These are phyloP conservation scores for Lumbricus terrestris DNA, from an alignment of 2,888 invertebrate genomes.

Conservation along the genomic window DNA sequence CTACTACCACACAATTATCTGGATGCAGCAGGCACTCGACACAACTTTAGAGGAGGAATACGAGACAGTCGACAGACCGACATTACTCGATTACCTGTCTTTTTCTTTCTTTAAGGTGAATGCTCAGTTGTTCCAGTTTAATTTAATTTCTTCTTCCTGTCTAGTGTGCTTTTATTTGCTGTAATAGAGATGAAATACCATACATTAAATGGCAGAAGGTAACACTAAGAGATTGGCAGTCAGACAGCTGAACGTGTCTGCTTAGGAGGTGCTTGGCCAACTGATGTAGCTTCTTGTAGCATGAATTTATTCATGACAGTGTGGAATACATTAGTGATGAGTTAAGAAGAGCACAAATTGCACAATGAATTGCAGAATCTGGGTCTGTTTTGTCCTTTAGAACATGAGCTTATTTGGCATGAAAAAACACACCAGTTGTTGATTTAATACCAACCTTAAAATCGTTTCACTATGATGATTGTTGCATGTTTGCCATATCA, in stretches of 20 bases:
- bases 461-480: too few relatives aligned
- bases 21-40: conserved; percentile 89
- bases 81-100: conserved; percentile 90
- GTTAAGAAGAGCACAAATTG: background rate
- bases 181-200: background rate
- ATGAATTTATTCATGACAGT: background rate
- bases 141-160: background rate
- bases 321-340: background rate
- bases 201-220: background rate
- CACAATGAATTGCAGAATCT: background rate
- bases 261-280: background rate
- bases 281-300: background rate
- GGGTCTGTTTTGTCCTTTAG: too few relatives aligned
- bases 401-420: too few relatives aligned
- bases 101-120: conserved; percentile 72
- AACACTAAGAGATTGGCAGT: background rate
- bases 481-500: background rate
- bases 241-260: background rate
- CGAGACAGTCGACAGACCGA: conserved; percentile 63
- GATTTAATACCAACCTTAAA: background rate
- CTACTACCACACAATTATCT: conserved; percentile 84
- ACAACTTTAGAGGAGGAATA: conserved; percentile 7
- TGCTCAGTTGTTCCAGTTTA: background rate
- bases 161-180: background rate
- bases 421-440: too few relatives aligned